These are phyloP conservation scores for Gouania willdenowi DNA, from an alignment of 2,797 vertebrate species.

Conservation along the genomic window DNA sequence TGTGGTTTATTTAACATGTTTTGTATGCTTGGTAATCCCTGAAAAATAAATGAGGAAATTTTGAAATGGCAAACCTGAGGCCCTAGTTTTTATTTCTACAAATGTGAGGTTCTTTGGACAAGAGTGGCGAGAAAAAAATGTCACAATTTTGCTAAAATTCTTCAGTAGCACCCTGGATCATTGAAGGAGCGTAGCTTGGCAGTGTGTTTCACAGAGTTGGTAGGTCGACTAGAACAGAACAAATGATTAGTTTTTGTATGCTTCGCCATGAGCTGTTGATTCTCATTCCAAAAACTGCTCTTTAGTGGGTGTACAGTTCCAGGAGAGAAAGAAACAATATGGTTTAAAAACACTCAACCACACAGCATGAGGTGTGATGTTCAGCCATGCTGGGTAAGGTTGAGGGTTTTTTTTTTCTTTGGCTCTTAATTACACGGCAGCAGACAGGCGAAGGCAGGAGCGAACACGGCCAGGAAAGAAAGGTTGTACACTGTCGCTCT, in stretches of 20 bases:
- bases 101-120: slow-evolving; percentile 17
- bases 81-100: slow-evolving; percentile 19
- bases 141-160: too few species aligned
- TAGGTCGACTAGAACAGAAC: slow-evolving; percentile 2
- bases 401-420: slow-evolving; percentile 49
- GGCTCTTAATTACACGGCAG: slow-evolving; percentile 66
- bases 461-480: slow-evolving; percentile 33
- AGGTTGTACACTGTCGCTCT: slow-evolving; percentile 48
- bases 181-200: background rate
- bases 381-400: slow-evolving; percentile 38
- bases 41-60: too few species aligned
- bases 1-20: too few species aligned
- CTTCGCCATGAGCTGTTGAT: slow-evolving; percentile 1
- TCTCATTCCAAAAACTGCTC: background rate
- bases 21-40: too few species aligned
- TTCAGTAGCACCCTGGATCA: too few species aligned
- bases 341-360: slow-evolving; percentile 20
- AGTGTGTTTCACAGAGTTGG: background rate
- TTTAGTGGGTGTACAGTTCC: slow-evolving; percentile 6
- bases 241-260: background rate
- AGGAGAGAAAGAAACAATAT: slow-evolving; percentile 8
- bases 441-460: slow-evolving; percentile 52
- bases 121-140: background rate
- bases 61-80: slow-evolving; percentile 10
- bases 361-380: slow-evolving; percentile 39